Percentiles rank a stretch among this genome's conserved stretches.
These are phyloP conservation scores for Synergus japonicus DNA, from an alignment of 2,888 invertebrate genomes.

Conservation along the genomic window DNA sequence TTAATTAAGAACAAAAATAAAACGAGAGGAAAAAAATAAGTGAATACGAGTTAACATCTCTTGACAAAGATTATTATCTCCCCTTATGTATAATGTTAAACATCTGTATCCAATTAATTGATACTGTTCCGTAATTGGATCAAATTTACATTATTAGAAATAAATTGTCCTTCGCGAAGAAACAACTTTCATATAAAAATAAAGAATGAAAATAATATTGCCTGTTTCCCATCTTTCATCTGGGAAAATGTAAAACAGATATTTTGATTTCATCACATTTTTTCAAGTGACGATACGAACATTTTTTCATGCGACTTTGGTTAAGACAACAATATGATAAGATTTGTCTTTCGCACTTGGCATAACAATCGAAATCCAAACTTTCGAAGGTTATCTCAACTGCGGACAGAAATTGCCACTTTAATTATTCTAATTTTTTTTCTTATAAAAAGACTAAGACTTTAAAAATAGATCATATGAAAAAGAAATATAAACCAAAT, in stretches of 20 bases:
- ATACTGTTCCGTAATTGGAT: neutral
- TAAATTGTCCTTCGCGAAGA: neutral
- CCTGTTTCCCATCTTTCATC: neutral
- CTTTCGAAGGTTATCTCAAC: conserved; percentile 9
- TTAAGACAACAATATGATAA: conserved; percentile 13
- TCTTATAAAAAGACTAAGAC: neutral
- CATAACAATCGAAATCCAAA: conserved; percentile 15
- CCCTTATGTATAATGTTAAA: neutral
- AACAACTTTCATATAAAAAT: neutral
- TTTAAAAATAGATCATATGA: neutral
- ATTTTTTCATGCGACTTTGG: neutral
- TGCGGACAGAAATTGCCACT: neutral
- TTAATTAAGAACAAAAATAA: neutral
- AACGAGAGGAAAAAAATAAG: neutral
- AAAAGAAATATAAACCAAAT: neutral
- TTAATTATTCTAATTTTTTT: neutral
- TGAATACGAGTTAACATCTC: neutral
- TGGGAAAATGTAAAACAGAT: neutral
- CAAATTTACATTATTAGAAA: neutral
- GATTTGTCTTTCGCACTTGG: conserved; percentile 16
- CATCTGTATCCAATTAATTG: neutral
- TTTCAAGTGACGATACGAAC: neutral
- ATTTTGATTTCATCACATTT: conserved; percentile 35
- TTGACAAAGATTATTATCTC: neutral
- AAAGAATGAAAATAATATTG: neutral